Evolutionary conservation across 2,113 vertebrate genomes (phyloP).

Genomic region (Pithys albifrons): DNA sequence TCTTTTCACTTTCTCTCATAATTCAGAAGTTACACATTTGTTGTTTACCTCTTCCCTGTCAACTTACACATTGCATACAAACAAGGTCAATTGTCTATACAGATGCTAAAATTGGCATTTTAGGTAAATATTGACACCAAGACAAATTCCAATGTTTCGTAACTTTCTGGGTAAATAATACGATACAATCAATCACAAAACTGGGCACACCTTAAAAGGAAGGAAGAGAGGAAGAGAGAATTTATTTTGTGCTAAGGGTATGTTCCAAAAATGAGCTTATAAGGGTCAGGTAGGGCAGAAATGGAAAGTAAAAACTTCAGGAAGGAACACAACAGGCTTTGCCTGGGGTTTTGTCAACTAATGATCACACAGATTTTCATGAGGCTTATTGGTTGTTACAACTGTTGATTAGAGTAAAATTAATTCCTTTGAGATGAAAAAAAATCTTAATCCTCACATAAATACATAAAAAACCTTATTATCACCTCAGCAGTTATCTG

Average conservation of each 20-base stretch:
- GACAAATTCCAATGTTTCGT: not conserved
- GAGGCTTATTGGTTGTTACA: not conserved
- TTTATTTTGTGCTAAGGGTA: not conserved
- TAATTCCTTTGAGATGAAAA: not conserved
- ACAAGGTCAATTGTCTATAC: not conserved
- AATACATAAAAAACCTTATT: not conserved
- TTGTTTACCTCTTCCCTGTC: not conserved
- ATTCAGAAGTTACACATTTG: not conserved
- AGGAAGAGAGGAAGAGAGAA: not conserved
- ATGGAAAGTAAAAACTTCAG: not conserved
- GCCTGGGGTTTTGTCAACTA: not conserved
- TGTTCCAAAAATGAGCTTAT: not conserved
- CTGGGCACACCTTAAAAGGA: not conserved
- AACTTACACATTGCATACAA: not conserved
- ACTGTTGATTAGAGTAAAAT: not conserved
- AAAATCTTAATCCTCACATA: not conserved
- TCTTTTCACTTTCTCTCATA: not conserved
- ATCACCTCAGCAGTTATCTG: not conserved
- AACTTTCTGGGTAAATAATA: not conserved
- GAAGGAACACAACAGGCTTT: not conserved
- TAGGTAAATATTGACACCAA: not conserved
- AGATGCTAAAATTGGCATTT: not conserved
- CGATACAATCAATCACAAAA: not conserved
- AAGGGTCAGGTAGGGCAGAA: not conserved
- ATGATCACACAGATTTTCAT: not conserved